phyloP scores from a whole-genome alignment of 2,888 invertebrate species.

The Actias luna region DNA sequence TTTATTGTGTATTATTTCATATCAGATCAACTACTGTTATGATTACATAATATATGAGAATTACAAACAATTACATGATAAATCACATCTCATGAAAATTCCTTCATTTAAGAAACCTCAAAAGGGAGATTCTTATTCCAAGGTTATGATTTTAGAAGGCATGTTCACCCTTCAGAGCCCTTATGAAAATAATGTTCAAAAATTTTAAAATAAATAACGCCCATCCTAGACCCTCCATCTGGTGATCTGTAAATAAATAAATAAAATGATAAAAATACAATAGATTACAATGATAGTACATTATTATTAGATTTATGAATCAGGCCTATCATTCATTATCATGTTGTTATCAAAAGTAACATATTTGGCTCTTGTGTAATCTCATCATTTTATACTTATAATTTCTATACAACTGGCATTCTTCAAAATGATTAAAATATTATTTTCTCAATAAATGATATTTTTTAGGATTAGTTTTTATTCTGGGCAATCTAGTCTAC shows the following conservation, averaged over 20 bases:
- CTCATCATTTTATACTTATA: constrained; percentile 48
- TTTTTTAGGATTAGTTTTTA: too few species aligned
- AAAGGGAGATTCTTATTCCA: too few species aligned
- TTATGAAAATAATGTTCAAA: not conserved
- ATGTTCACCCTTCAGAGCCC: not conserved
- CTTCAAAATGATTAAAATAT: too few species aligned
- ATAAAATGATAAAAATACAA: constrained; percentile 16
- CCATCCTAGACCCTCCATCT: not conserved
- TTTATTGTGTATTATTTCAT: too few species aligned
- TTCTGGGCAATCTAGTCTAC: too few species aligned
- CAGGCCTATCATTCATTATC: constrained; percentile 76
- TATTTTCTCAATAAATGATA: too few species aligned
- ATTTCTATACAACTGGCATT: not conserved
- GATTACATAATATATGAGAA: too few species aligned
- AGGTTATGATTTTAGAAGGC: not conserved
- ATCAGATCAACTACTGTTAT: not conserved
- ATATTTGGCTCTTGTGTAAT: constrained; percentile 68
- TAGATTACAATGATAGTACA: not conserved
- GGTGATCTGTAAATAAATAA: constrained; percentile 14
- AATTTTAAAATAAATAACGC: not conserved
- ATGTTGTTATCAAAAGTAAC: constrained; percentile 64
- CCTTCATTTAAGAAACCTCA: too few species aligned
- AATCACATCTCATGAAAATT: too few species aligned
- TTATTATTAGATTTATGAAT: constrained; percentile 28
- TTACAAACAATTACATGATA: too few species aligned